These are phyloP conservation scores for Gorsachius magnificus DNA, from an alignment of 2,797 vertebrate species.

Conservation along the genomic window DNA sequence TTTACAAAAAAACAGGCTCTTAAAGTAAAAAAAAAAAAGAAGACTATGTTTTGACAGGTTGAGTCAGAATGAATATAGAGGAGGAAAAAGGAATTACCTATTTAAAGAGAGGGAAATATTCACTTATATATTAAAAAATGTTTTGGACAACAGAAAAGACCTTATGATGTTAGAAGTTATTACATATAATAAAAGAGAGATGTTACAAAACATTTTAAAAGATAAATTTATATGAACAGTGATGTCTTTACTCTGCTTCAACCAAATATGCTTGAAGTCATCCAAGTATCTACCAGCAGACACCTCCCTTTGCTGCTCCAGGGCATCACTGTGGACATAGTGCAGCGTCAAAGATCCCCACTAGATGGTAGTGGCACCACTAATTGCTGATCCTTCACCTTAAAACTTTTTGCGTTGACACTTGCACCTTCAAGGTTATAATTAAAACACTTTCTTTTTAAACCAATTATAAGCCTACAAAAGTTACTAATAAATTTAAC, in stretches of 20 bases:
- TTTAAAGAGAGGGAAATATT: neutral
- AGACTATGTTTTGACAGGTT: neutral
- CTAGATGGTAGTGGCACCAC: conserved; percentile 19
- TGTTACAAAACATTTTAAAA: neutral
- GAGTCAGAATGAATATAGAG: neutral
- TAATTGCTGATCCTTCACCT: neutral
- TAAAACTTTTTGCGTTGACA: neutral
- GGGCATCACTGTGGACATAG: neutral
- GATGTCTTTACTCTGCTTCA: neutral
- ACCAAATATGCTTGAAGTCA: neutral
- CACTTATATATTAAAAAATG: neutral
- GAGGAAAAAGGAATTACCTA: neutral
- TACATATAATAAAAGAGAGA: neutral
- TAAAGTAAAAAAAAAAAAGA: neutral
- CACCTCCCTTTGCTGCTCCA: neutral
- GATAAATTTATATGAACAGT: neutral
- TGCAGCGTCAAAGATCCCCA: neutral
- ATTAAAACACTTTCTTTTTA: neutral
- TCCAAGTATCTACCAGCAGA: neutral
- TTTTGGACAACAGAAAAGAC: neutral
- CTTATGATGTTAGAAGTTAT: neutral
- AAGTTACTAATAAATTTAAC: neutral
- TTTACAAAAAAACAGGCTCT: neutral
- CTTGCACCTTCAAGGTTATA: neutral
- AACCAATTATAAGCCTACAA: neutral